A percentile compares a stretch with the other conserved stretches of the same genome.
Evolutionary conservation across 2,797 vertebrate genomes (phyloP).

Genomic region (Mormyrus hasselquistii): DNA sequence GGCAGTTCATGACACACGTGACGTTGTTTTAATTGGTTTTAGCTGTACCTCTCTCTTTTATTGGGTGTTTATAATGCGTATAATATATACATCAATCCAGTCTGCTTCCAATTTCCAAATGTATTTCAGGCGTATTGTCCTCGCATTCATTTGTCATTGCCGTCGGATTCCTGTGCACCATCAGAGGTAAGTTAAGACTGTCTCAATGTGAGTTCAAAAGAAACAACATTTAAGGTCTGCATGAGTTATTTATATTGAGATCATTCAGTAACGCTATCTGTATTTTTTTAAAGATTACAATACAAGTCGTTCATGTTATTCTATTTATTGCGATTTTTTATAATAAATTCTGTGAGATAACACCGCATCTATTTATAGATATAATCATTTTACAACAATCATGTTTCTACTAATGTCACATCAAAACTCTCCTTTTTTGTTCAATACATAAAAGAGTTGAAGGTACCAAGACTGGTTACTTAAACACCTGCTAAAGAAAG

Average conservation of each 20-base stretch:
- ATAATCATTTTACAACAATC: constrained; percentile 63
- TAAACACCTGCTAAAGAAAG: constrained; percentile 66
- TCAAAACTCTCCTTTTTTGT: constrained; percentile 56
- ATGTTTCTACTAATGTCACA: constrained; percentile 65
- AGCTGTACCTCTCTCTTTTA: neutral
- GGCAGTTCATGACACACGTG: neutral
- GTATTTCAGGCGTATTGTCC: neutral
- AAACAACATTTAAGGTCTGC: neutral
- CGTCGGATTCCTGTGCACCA: neutral
- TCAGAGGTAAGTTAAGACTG: neutral
- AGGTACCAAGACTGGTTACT: constrained; percentile 74
- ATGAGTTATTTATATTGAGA: neutral
- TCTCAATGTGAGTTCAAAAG: neutral
- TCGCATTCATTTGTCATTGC: neutral
- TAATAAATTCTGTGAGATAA: constrained; percentile 74
- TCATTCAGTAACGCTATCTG: neutral
- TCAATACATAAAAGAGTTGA: constrained; percentile 24
- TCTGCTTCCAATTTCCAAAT: neutral
- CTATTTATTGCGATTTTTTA: constrained; percentile 61
- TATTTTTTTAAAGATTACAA: constrained; percentile 3
- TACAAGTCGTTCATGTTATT: constrained; percentile 7
- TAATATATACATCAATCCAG: neutral
- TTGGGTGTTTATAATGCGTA: neutral
- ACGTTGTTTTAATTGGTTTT: neutral
- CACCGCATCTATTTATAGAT: constrained; percentile 70